These are phyloP conservation scores for Aerospiza tachiro DNA, from an alignment of 2,797 vertebrate genomes.

Conservation along the genomic window DNA sequence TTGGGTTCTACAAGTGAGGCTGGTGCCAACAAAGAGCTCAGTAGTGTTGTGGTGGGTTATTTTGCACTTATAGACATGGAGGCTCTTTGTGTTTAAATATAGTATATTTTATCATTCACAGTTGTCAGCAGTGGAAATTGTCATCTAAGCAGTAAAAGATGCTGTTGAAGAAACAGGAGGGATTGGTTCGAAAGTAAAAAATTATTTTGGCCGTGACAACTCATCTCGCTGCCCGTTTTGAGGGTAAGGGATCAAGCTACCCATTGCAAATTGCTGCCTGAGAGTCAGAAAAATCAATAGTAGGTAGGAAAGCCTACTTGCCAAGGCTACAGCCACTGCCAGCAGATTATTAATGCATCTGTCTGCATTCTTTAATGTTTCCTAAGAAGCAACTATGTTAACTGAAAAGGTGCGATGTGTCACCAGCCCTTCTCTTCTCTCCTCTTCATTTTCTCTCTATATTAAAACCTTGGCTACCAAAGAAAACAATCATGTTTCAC, in stretches of 20 bases:
- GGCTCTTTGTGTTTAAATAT: conserved; percentile 32
- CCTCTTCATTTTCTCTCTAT: conserved; percentile 60
- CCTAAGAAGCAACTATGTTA: conserved; percentile 61
- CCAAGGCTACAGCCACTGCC: conserved; percentile 41
- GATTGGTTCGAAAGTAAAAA: conserved; percentile 10
- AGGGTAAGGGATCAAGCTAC: background rate
- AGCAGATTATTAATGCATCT: conserved; percentile 62
- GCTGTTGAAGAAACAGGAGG: conserved; percentile 46
- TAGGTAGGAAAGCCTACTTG: conserved; percentile 23
- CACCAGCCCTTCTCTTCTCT: conserved; percentile 64
- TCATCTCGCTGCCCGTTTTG: background rate
- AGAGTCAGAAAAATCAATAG: conserved; percentile 51
- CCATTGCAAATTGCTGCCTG: conserved; percentile 26
- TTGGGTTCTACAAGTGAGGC: background rate
- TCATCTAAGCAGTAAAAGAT: conserved; percentile 56
- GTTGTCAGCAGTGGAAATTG: conserved; percentile 56
- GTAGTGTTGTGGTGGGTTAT: background rate
- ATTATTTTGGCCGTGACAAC: background rate
- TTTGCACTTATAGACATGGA: background rate
- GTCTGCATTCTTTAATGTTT: conserved; percentile 66
- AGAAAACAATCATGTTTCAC: conserved; percentile 68
- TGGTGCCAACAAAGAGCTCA: background rate
- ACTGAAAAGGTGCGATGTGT: conserved; percentile 62
- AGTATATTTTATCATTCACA: conserved; percentile 16
- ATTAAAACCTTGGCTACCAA: conserved; percentile 68